These are phyloP conservation scores for Lacerta bilineata DNA, from an alignment of 2,797 vertebrate genomes.

Conservation along the genomic window DNA sequence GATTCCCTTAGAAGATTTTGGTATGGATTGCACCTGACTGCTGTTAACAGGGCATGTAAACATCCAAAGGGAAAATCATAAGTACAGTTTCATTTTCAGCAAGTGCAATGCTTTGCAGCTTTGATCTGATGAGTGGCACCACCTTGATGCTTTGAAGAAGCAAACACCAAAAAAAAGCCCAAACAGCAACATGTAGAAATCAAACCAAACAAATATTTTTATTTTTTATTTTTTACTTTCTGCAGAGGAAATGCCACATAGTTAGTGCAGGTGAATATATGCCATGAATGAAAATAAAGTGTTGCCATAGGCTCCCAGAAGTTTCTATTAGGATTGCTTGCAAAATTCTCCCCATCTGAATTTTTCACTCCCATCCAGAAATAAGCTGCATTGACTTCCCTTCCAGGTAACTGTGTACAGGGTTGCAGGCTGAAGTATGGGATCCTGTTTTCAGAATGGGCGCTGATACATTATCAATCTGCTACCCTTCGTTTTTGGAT, in stretches of 20 bases:
- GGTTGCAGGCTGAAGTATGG: no score
- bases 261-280: neutral
- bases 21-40: conserved; percentile 2
- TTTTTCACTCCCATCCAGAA: neutral
- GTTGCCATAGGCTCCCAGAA: neutral
- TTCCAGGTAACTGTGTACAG: no score
- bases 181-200: conserved; percentile 48
- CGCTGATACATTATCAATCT: neutral
- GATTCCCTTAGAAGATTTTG: neutral
- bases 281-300: neutral
- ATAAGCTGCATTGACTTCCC: no score
- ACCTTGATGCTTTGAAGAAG: conserved; percentile 1
- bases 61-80: neutral
- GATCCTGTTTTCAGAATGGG: no score
- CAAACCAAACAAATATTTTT: conserved; percentile 44
- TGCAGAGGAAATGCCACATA: neutral
- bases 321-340: neutral
- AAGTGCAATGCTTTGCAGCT: conserved; percentile 8
- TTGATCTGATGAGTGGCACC: neutral
- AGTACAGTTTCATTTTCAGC: neutral
- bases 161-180: neutral
- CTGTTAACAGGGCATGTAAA: conserved; percentile 2
- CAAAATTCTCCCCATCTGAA: neutral
- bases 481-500: neutral
- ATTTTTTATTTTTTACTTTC: conserved; percentile 23